phyloP scores from a whole-genome alignment of 2,113 vertebrate species.

The Rhinogobius similis region DNA sequence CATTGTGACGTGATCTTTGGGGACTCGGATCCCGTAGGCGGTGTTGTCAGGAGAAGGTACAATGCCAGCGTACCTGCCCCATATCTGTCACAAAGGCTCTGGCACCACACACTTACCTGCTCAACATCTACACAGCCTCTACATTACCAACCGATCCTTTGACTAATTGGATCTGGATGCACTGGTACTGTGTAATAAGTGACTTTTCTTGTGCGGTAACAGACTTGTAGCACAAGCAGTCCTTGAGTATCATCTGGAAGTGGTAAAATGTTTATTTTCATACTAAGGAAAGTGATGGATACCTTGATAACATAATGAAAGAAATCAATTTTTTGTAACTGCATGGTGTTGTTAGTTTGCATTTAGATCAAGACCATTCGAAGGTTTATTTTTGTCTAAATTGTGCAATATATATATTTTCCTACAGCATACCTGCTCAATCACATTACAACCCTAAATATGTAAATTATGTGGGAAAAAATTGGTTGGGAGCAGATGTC shows the following conservation, averaged over 20 bases:
- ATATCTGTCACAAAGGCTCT: conserved; percentile 49
- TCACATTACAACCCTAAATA: too few relatives aligned
- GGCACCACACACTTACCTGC: conserved; percentile 31
- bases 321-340: too few relatives aligned
- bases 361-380: too few relatives aligned
- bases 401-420: too few relatives aligned
- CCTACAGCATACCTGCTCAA: too few relatives aligned
- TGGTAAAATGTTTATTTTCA: too few relatives aligned
- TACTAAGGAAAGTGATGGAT: too few relatives aligned
- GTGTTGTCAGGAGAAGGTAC: conserved; percentile 41
- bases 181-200: not conserved
- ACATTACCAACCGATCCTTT: not conserved
- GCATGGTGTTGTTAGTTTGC: too few relatives aligned
- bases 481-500: too few relatives aligned
- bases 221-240: not conserved
- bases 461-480: too few relatives aligned
- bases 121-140: conserved; percentile 13
- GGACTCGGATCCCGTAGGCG: conserved; percentile 28
- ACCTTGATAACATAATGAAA: too few relatives aligned
- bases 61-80: conserved; percentile 32
- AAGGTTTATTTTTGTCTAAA: too few relatives aligned
- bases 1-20: conserved; percentile 42
- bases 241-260: not conserved
- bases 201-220: not conserved
- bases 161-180: not conserved